Base-by-base conservation (phyloP, 2,888 invertebrate genomes). In the Troides oblongomaculatus region DNA sequence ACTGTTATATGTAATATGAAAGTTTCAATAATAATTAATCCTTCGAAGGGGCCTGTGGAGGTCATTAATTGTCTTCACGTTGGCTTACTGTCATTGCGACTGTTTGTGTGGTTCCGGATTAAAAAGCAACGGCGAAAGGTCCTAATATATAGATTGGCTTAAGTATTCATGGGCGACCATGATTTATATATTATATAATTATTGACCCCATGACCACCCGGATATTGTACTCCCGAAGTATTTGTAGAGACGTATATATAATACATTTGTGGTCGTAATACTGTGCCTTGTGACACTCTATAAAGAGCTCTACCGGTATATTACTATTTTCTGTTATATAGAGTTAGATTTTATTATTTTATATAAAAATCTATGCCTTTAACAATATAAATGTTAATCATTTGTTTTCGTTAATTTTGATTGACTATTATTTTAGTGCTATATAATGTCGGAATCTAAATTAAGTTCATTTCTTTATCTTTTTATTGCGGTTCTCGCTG, bases 11-110 rank as follows among this genome's bases (percentile, higher is more conserved):
- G 56, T 53, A 39, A 56, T 25, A 14, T 21, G 7, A 53, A 61
- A 21, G 61, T 66, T 60, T 30, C 50, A 30, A 30, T n/a, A 17
- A 62, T 56, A 53, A 66, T 62, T 56, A 62, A 61, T 66, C 50
- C 23, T 56, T 39, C 23, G 18, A 23, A 17, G 23, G 39, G 43
- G 14, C 12, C 59, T 39, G 18, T 1, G 56, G 53, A 30, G 53
- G 56, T 61, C 23, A 57, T 62, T 43, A 67, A 43, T 67, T 62
- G 56, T 67, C 8, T 53, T 25, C 56, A 57, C 39, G 53, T 43
- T 56, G n/a, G 43, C 56, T 53, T 14, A 21, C 30, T 36, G 61
- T 56, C 63, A 30, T 12, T 30, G 53, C n/a, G 39, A 30, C 46
- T 46, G 46, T 46, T n/a, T 6, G 7, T 17, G 53, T n/a, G 30